Evolutionary conservation across 2,797 vertebrate species (phyloP).

Genomic region (Mergus octosetaceus): DNA sequence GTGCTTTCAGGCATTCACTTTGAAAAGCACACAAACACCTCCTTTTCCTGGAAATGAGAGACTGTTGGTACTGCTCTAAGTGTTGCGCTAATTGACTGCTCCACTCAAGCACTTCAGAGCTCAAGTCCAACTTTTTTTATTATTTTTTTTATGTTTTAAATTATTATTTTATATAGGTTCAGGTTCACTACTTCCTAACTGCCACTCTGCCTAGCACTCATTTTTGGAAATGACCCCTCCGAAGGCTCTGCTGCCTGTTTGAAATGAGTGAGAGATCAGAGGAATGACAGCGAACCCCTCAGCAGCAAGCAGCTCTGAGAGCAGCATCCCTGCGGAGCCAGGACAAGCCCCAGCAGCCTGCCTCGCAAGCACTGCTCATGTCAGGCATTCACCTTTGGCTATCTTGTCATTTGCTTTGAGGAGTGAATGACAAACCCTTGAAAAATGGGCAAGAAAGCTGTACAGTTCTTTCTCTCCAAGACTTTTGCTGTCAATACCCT

Average conservation of each 20-base stretch:
- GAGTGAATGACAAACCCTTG: neutral
- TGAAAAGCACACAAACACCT: neutral
- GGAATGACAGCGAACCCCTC: neutral
- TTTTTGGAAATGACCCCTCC: neutral
- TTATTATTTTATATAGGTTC: neutral
- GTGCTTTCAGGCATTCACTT: neutral
- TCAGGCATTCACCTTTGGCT: rapidly evolving
- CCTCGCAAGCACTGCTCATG: neutral
- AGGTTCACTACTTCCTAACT: neutral
- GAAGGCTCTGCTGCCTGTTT: neutral
- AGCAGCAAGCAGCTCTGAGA: neutral
- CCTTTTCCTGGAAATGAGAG: neutral
- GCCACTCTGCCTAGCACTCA: neutral
- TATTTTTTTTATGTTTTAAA: too few relatives aligned
- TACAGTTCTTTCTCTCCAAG: neutral
- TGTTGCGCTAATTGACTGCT: neutral
- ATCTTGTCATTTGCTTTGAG: rapidly evolving
- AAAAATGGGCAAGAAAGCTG: neutral
- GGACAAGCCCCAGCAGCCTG: neutral
- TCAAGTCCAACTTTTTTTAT: too few relatives aligned
- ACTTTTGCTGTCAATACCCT: neutral
- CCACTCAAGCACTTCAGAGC: neutral
- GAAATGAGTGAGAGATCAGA: neutral
- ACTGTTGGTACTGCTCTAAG: neutral
- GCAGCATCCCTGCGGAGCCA: neutral